phyloP scores from a whole-genome alignment of 1,140 invertebrate genomes.

The Brachionus sp. region DNA sequence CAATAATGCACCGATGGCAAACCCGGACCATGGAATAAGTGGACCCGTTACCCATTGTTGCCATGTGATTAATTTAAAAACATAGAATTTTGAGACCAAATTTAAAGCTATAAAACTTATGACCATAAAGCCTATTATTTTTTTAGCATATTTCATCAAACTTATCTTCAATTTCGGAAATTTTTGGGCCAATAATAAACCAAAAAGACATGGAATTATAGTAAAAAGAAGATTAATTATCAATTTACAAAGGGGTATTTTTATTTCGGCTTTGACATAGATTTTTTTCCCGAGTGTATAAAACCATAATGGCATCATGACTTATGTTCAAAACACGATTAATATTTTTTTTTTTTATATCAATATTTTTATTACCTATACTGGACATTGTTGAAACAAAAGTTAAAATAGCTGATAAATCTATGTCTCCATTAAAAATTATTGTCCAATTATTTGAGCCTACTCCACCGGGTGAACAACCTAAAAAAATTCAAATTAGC shows the following conservation, averaged over 20 bases:
- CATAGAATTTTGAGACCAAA: conserved; percentile 8
- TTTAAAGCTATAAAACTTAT: conserved; percentile 69
- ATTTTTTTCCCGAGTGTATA: conserved; percentile 37
- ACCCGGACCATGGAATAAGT: conserved; percentile 78
- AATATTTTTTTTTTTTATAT: background rate
- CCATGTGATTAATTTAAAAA: conserved; percentile 51
- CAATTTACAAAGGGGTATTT: conserved; percentile 24
- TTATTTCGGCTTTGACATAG: background rate
- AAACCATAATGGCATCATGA: conserved; percentile 46
- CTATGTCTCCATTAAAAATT: conserved; percentile 45
- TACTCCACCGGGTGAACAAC: conserved; percentile 43
- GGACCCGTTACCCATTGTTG: conserved; percentile 66
- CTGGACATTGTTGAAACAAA: conserved; percentile 45
- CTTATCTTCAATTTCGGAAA: background rate
- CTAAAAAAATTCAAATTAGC: background rate
- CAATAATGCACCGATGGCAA: conserved; percentile 67
- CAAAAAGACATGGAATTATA: conserved; percentile 36
- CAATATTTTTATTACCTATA: background rate
- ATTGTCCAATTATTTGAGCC: conserved; percentile 46
- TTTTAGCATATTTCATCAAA: conserved; percentile 55
- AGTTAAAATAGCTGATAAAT: conserved; percentile 40
- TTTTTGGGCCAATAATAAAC: conserved; percentile 4
- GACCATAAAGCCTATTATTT: conserved; percentile 77
- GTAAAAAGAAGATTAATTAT: background rate
- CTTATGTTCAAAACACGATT: background rate